Percentiles rank a stretch among this genome's conserved stretches.
Evolutionary conservation across 2,113 vertebrate species (phyloP).

Genomic region (Anoura caudifer): DNA sequence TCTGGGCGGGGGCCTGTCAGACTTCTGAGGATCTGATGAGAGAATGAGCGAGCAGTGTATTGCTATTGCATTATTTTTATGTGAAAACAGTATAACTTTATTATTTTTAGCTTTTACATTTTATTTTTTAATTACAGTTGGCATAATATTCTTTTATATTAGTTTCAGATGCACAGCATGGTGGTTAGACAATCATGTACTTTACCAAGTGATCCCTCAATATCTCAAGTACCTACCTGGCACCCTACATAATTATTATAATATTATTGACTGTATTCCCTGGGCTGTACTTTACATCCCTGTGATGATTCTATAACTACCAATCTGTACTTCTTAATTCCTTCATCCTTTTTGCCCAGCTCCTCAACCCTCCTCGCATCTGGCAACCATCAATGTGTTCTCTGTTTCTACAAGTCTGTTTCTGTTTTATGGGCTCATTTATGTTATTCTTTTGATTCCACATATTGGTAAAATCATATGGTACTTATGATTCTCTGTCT

Average conservation of each 20-base stretch:
- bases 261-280: not conserved
- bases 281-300: not conserved
- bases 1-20: not conserved
- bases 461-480: not conserved
- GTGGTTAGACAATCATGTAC: not conserved
- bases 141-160: not conserved
- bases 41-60: no score
- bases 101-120: not conserved
- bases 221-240: not conserved
- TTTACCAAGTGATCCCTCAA: not conserved
- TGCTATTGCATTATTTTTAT: not conserved
- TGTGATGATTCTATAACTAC: not conserved
- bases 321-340: not conserved
- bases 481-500: not conserved
- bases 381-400: not conserved
- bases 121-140: not conserved
- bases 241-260: not conserved
- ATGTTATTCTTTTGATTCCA: not conserved
- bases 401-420: not conserved
- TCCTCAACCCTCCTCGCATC: not conserved
- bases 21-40: not conserved
- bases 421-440: not conserved
- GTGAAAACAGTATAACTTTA: not conserved
- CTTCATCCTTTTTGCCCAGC: not conserved
- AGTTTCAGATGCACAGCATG: not conserved